Conservation (phyloP, 1,140 invertebrate species). For the Lepidurus packardi region DNA sequence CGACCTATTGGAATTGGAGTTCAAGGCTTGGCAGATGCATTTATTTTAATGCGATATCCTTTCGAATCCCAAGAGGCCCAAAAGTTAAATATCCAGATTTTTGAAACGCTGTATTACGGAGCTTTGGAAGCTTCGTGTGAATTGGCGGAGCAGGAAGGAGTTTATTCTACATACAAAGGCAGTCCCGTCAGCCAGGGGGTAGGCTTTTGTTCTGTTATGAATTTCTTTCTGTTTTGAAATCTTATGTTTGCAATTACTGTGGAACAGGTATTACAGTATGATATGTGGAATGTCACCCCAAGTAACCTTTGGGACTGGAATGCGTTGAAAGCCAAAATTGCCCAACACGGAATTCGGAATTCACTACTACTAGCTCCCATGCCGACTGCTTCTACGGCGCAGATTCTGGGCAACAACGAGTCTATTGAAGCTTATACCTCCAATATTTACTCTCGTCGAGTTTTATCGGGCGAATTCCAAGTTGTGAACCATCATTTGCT, state of each 20-base stretch:
- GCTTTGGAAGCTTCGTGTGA: slow-evolving; percentile 95
- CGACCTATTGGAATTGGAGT: slow-evolving; percentile 94
- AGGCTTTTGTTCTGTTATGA: slow-evolving; percentile 39
- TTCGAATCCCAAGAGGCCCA: slow-evolving; percentile 83
- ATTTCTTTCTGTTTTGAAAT: slow-evolving; percentile 33
- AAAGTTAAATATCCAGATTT: slow-evolving; percentile 89
- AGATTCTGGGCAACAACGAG: slow-evolving; percentile 98
- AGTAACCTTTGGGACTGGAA: slow-evolving; percentile 86
- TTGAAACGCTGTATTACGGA: slow-evolving; percentile 98
- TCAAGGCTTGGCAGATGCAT: slow-evolving; percentile 94
- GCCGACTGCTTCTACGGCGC: slow-evolving; percentile 98
- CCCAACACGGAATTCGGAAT: slow-evolving; percentile 86
- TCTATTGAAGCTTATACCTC: slow-evolving; percentile 97
- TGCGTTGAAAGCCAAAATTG: slow-evolving; percentile 76
- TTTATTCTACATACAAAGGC: slow-evolving; percentile 87
- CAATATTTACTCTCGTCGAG: slow-evolving; percentile 91
- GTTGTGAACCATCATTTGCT: slow-evolving; percentile 95
- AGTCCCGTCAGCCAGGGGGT: slow-evolving; percentile 88
- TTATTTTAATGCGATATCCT: slow-evolving; percentile 88
- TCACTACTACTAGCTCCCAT: slow-evolving; percentile 93
- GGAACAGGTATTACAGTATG: slow-evolving; percentile 81
- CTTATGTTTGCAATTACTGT: slow-evolving; percentile 33
- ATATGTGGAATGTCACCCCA: slow-evolving; percentile 95
- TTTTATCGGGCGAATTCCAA: slow-evolving; percentile 83
- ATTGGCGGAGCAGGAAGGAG: slow-evolving; percentile 75